phyloP scores from a whole-genome alignment of 2,113 vertebrate species.

The Coptodon rendalli region DNA sequence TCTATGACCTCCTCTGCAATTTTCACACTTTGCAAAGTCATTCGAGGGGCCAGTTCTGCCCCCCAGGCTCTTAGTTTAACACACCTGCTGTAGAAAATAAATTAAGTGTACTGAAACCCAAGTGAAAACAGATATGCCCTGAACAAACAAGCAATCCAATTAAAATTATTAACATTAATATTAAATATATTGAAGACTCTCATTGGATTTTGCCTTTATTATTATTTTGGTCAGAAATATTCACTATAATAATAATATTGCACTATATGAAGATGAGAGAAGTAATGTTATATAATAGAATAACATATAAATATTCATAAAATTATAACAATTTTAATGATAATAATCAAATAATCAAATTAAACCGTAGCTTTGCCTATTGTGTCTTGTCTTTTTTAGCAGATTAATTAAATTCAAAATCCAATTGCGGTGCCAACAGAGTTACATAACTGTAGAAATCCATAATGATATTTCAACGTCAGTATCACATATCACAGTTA shows the following conservation, averaged over 20 bases:
- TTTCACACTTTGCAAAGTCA: neutral
- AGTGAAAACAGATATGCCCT: neutral
- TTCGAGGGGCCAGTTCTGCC: neutral
- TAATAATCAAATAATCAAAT: neutral
- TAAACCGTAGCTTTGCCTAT: neutral
- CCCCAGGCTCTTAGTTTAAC: neutral
- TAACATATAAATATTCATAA: neutral
- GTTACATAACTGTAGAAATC: neutral
- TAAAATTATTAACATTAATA: neutral
- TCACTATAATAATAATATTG: neutral
- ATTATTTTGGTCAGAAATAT: neutral
- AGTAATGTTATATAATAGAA: neutral
- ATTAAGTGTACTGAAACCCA: neutral
- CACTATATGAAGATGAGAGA: neutral
- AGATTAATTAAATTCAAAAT: neutral
- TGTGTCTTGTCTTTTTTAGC: neutral
- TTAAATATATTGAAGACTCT: neutral
- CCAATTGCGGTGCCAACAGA: fast-evolving
- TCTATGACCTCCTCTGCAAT: neutral
- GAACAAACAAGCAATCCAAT: neutral
- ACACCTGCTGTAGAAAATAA: neutral
- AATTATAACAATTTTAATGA: neutral
- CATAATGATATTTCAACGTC: neutral
- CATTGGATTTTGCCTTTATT: neutral
- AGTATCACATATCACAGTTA: neutral